phyloP scores from a whole-genome alignment of 2,113 vertebrate species.

The Varanus komodoensis region DNA sequence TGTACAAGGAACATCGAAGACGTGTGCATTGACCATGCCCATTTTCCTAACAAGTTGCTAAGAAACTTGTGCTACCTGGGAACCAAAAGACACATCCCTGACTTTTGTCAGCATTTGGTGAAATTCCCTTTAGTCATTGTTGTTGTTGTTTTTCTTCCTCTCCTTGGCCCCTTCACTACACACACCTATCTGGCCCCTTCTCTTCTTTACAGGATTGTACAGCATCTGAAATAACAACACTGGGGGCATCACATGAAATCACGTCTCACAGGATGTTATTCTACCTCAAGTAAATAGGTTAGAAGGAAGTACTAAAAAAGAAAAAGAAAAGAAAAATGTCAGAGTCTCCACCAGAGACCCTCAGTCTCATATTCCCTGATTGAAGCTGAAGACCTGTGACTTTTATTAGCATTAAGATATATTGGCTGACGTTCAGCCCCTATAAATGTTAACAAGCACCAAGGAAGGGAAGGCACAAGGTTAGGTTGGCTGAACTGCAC shows the following conservation, averaged over 20 bases:
- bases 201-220: conserved; percentile 37
- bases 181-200: background rate
- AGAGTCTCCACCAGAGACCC: conserved; percentile 28
- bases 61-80: background rate
- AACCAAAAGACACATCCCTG: background rate
- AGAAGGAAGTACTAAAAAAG: conserved; percentile 13
- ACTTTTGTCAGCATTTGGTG: conserved; percentile 21
- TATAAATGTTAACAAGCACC: conserved; percentile 26
- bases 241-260: conserved; percentile 31
- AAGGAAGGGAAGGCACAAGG: background rate
- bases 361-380: conserved; percentile 24
- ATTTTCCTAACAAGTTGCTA: conserved; percentile 5
- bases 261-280: background rate
- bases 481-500: conserved; percentile 14
- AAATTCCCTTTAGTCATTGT: conserved; percentile 32
- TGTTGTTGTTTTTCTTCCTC: background rate
- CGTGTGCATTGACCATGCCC: background rate
- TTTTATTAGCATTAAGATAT: conserved; percentile 18
- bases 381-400: background rate
- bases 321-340: background rate
- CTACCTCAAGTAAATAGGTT: background rate
- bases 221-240: conserved; percentile 40
- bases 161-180: background rate
- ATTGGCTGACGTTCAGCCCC: conserved; percentile 24
- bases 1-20: background rate